Conservation (phyloP, 2,797 vertebrate species). For the Myotis myotis region DNA sequence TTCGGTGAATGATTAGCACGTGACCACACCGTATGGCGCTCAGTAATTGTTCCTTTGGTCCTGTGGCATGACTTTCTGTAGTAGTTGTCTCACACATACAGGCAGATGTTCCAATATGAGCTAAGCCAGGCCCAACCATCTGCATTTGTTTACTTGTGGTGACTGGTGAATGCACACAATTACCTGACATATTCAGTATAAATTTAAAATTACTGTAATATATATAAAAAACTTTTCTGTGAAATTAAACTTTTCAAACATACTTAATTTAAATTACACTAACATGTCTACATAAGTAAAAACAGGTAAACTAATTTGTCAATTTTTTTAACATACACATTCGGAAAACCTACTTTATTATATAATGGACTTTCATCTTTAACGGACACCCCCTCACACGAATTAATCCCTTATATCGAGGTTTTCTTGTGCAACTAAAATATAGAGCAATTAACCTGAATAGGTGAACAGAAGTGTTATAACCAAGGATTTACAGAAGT, state of each 20-base stretch:
- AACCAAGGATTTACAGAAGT: background rate
- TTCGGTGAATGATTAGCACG: background rate
- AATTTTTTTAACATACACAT: background rate
- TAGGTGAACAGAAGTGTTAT: background rate
- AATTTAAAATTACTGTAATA: background rate
- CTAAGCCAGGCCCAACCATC: background rate
- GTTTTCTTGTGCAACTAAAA: background rate
- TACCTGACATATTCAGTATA: background rate
- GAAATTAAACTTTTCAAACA: background rate
- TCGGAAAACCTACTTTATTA: background rate
- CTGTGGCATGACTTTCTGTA: background rate
- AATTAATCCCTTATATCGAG: background rate
- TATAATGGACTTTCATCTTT: background rate
- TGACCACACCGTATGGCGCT: background rate
- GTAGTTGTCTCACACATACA: background rate
- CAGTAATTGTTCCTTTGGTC: background rate
- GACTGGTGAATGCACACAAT: background rate
- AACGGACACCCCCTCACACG: background rate
- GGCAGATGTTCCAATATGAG: background rate
- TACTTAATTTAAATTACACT: background rate
- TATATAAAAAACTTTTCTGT: background rate
- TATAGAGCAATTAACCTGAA: background rate
- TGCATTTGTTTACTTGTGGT: background rate
- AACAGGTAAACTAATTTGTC: background rate
- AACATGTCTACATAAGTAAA: background rate